Base-by-base conservation (phyloP, 2,888 invertebrate genomes). In the Patella caerulea region DNA sequence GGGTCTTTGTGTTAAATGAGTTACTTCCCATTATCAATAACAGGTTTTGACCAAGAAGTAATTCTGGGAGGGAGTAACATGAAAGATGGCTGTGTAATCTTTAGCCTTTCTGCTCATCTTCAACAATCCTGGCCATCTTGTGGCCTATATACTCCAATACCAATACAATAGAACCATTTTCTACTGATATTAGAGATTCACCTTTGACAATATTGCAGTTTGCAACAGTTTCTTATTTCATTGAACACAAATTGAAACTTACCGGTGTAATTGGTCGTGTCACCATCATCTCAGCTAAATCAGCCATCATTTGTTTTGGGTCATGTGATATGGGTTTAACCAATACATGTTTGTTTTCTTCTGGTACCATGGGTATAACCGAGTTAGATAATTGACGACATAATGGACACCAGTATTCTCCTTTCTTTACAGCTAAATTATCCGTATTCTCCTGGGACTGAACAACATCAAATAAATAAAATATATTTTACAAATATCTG, bases 341-440 rank as follows among this genome's bases (percentile, higher is more conserved):
- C 19, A 88, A 71, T 7, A 86, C 83, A 71, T 81, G 84, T 53
- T 83, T 83, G 75, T 85, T 88, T 55, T 87, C 88, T 73, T 88
- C 88, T 0, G 90, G 90, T 24, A 88, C 77, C 55, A 91, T 87
- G 1, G 93, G 98, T 88, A 98, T 93, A 87, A 98, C 96, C 14
- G 96, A 95, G 92, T 97, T 97, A 0, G 96, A 96, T 76, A 96
- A 92, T 93, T 98, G 98, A 17, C 98, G 94, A 92, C 98, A 99
- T 83, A 98, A 94, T 52, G 98, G 98, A 92, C 98, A 98, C 86
- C 95, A 94, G 93, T 97, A 98, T 93, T 98, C 98, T 74, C 88
- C 88, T 75, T 88, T 90, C 78, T 80, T 85, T 80, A 89, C 89
- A 74, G 92, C 87, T 65, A 89, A 91, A 59, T 93, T 94, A 87